Base-by-base conservation (phyloP, 1,140 invertebrate species). In the Penaeus vannamei region DNA sequence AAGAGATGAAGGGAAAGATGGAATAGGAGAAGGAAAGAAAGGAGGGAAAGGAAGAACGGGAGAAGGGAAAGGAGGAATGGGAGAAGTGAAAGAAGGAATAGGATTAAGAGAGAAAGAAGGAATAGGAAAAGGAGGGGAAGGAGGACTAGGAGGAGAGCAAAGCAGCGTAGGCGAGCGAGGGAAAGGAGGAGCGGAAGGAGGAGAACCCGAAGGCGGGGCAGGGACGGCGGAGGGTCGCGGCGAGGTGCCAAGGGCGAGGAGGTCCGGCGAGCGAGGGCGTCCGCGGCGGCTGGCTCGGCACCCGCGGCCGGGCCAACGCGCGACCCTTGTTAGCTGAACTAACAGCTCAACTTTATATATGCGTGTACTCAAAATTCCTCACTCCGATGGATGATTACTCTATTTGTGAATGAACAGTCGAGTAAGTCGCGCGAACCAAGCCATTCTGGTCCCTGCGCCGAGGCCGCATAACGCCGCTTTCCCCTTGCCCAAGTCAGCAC, bases 341-440 rank as follows among this genome's bases (percentile, higher is more conserved):
- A 53, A 53, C 42, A 81, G 79, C 46, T 81, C 46, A 81, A 46
- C 79, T 46, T 26, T 46, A 81, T 26, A 29, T 81, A 59, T 46
- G 60, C 79, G 53, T 53, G 53, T 53, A 53, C 42, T 29, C 46
- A 81, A 81, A 53, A 81, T 53, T 81, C 42, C 42, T 59, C 46
- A 32, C 46, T 26, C 46, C 79, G 79, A 81, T 81, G 42, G 79
- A n/a, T 59, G 79, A 81, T 81, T 81, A 42, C 79, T 81, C 79
- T 81, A 81, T 81, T 81, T 81, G 79, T 81, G 79, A 81, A 81
- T 81, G 79, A 81, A 59, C 23, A 81, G 79, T 53, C 53, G 53
- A 53, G 53, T 53, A 53, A 26, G 36, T 12, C 23, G 36, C 42
- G 79, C 14, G 46, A 29, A 59, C 10, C 79, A 53, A 26, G 42